Evolutionary conservation across 2,113 vertebrate species (phyloP), one percentile per base, ranked within the genome.

Genomic region (Seriola quinqueradiata): DNA sequence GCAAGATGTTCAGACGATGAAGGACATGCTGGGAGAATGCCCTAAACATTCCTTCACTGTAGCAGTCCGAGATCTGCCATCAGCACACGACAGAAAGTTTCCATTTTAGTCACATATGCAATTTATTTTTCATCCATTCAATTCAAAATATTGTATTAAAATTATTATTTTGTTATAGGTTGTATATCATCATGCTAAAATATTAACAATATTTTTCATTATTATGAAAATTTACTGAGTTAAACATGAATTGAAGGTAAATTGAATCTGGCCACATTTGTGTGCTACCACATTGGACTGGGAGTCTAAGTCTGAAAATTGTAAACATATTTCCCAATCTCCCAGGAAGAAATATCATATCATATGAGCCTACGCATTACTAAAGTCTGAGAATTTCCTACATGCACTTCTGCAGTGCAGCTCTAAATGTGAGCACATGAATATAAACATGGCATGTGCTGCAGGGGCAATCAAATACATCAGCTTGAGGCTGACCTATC

Each of bases 21-120:
- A 99, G 93, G 16, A 99, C 94, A 11, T 99, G 98, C 89, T 99
- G 97, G 32, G 98, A 98, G 92, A 99, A 99, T 0, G 98, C 97
- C 92, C 95, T 88, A 86, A 99, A 99, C 78, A 99, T 93, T 28
- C 98, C 98, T 0, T 97, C 96, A 42, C 95, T 92, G 0, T 92
- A 94, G 88, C 98, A 99, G 93, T 98, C 95, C 40, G 97, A 96
- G 70, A 99, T 97, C 98, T 99, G 88, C 74, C 95, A 96, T 84
- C 70, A 65, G 85, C 71, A 93, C 61, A 77, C 2, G 6, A 81
- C 34, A 71, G 28, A 38, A 67, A 57, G 10, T 1, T 19, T 65
- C 12, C 28, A n/a, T 60, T 55, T 71, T 32, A 72, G 25, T 55
- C 17, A 25, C 3, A 63, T 21, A 38, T n/a, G 2, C 16, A 36